Base-by-base conservation (phyloP, 2,797 vertebrate species). In the Sitta carolinensis region DNA sequence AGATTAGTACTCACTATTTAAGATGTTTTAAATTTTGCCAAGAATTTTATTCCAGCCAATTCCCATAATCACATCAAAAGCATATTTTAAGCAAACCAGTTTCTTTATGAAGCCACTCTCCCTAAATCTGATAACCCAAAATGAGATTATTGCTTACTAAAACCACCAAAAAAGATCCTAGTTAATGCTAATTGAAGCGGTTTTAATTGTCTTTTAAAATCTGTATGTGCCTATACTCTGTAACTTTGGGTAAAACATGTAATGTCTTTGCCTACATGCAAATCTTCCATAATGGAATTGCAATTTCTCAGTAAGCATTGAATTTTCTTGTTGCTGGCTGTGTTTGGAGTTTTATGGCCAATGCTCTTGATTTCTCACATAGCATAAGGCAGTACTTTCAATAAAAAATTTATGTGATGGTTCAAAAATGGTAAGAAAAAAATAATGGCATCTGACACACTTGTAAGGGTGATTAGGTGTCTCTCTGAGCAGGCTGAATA, bases 361-460 rank as follows among this genome's bases (percentile, higher is more conserved):
- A 58, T 11, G 54, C 17, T 85, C 29, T 68, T 68, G 75, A 66
- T 78, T 95, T 83, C 89, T 73, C 70, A 48, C 36, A 6, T 1
- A 72, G 54, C 68, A 73, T 36, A 82, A 85, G 77, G 76, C 40
- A 84, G 32, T 29, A 12, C 26, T 87, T 74, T 43, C 64, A 89
- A 89, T 90, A 72, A 95, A 95, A 91, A 96, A 95, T 85, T 54
- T 38, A 96, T 91, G 76, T 51, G 43, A 89, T 80, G 59, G 26
- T 45, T 90, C 74, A 79, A 88, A 89, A 94, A 72, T 18, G n/a
- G 43, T 34, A 69, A 61, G 76, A 27, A 90, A 94, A 86, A 89
- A 95, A 76, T 66, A 82, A 84, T 58, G 62, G 76, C 32, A 29
- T 23, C 69, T 84, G 84, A 83, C 79, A 92, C 59, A 58, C 59